Conservation (phyloP, 2,113 vertebrate genomes). For the Dicentrarchus labrax region DNA sequence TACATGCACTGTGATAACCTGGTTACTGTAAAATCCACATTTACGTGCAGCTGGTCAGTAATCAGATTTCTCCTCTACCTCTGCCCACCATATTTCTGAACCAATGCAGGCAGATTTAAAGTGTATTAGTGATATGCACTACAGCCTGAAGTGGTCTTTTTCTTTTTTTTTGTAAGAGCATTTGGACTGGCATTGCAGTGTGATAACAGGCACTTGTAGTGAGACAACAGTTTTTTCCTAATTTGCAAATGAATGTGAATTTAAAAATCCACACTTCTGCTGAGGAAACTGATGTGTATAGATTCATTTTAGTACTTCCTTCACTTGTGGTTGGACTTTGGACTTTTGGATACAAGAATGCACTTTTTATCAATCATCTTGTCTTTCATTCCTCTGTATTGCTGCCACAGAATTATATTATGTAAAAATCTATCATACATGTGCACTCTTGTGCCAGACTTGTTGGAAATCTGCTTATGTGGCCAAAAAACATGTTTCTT, state of each 20-base stretch:
- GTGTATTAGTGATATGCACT: slow-evolving; percentile 27
- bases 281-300: background rate
- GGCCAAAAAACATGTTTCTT: background rate
- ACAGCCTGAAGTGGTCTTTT: background rate
- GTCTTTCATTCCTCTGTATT: background rate
- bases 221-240: background rate
- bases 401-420: background rate
- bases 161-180: slow-evolving; percentile 11
- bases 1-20: slow-evolving; percentile 27
- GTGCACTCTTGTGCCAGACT: background rate
- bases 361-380: background rate
- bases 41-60: slow-evolving; percentile 19
- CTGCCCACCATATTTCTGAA: slow-evolving; percentile 14
- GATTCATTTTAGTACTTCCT: background rate
- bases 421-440: background rate
- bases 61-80: slow-evolving; percentile 31
- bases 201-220: slow-evolving; percentile 14
- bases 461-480: background rate
- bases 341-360: background rate
- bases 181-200: background rate
- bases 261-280: background rate
- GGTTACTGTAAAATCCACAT: slow-evolving; percentile 31
- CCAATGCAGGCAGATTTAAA: background rate
- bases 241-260: background rate
- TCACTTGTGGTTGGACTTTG: background rate